phyloP scores from a whole-genome alignment of 2,113 vertebrate species.

The Misgurnus anguillicaudatus region DNA sequence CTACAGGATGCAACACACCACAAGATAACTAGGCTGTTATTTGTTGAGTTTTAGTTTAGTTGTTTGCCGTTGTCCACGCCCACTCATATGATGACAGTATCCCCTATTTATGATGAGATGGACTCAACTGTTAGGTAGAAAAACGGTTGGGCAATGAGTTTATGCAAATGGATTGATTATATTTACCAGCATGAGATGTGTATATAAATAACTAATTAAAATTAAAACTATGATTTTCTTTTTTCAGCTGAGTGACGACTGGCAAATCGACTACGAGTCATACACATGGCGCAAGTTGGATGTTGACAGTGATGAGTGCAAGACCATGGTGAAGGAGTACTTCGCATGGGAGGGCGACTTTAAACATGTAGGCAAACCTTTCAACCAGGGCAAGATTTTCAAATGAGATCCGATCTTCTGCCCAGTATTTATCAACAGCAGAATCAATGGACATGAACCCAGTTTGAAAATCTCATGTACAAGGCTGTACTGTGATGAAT shows the following conservation, averaged over 20 bases:
- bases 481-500: conserved; percentile 58
- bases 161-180: neutral
- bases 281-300: conserved; percentile 89
- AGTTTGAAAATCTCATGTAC: conserved; percentile 58
- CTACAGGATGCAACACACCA: too few species aligned
- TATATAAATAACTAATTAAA: too few species aligned
- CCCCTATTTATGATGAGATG: neutral
- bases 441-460: conserved; percentile 63
- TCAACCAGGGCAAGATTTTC: conserved; percentile 91
- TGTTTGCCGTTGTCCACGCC: too few species aligned
- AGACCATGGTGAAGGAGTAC: conserved; percentile 89
- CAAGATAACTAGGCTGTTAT: too few species aligned
- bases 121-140: neutral
- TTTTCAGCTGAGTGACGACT: conserved; percentile 80
- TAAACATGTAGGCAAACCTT: conserved; percentile 84
- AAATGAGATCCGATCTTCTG: conserved; percentile 74
- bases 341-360: conserved; percentile 90
- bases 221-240: conserved; percentile 1
- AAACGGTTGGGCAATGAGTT: neutral
- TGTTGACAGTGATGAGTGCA: conserved; percentile 81
- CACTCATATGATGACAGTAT: too few species aligned
- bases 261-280: conserved; percentile 92
- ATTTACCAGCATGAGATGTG: too few species aligned
- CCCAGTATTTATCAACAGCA: conserved; percentile 46
- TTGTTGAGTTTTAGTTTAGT: too few species aligned